Evolutionary conservation across 2,888 invertebrate genomes (phyloP), one percentile per base, ranked within the genome.

Genomic region (Alloscopus bannaensis): DNA sequence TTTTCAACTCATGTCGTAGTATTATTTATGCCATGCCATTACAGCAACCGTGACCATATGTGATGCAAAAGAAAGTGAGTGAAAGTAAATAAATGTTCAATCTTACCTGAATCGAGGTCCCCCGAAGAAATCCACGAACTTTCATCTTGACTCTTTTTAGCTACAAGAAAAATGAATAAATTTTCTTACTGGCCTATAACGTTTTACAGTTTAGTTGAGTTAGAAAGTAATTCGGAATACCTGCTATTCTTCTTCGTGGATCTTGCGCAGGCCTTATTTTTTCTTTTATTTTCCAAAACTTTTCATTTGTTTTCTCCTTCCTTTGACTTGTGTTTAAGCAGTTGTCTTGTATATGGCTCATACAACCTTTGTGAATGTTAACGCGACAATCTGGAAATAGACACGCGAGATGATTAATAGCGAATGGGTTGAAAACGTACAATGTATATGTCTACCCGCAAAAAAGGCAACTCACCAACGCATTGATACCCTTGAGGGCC

Each of bases 401-500:
- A 60, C 4, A 60, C 18, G 13, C 45, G 36, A 36, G 13, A 8
- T 36, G n/a, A n/a, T 36, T 8, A 36, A 36, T 36, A 8, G 13
- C 13, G 36, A 36, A 36, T 36, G 6, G 13, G 36, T 36, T 94
- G 45, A 3, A 45, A 45, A 36, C 13, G 22, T 8, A 60, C 4
- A 60, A n/a, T 45, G n/a, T 6, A 36, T 8, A 8, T 36, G n/a
- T n/a, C 13, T 8, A 36, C 6, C 13, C 13, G 13, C 13, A 13
- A 36, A 36, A 8, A 8, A 36, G 36, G 6, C 18, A 29, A 28
- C 90, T 89, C 90, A 96, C 98, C 94, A 88, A 94, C 92, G 89
- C 99, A 99, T 87, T 96, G 94, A 91, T 95, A 98, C 75, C 98
- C 98, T 90, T 99, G 98, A 84, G 97, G 96, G 87, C 97, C 97